Base-by-base conservation (phyloP, 2,888 invertebrate species). In the Pilophorus perplexus region DNA sequence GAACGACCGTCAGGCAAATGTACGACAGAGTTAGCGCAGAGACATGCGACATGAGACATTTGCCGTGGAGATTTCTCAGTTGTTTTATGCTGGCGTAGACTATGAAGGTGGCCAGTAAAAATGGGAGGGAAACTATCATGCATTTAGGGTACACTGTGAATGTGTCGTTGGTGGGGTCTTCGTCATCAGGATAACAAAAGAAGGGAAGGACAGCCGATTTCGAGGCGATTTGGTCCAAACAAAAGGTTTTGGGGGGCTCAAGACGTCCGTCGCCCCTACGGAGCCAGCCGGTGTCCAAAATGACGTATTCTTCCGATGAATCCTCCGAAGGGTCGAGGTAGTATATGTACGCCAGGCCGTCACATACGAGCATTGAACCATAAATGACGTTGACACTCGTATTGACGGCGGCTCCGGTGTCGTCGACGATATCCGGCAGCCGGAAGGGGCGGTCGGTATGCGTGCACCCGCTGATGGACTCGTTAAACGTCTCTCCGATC, bases 111-210 rank as follows among this genome's bases (percentile, higher is more conserved):
- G 79, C 78, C 60, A 82, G 69, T 16, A 82, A 77, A 71, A 82
- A 82, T 10, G 82, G 81, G 5, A 82, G 79, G 14, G 82, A 82
- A 72, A 81, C 77, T 71, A 81, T 74, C 71, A 82, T 75, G 67
- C 80, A 82, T 14, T 72, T 65, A 0, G 70, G 71, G 40, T 72
- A 71, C 0, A 69, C 23, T 0, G 68, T 60, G 50, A 67, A 70
- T 23, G 64, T 66, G 6, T 65, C 69, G 3, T 38, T 55, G 4
- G 59, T 64, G 4, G 33, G 22, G 3, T 66, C 67, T 2, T 52
- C 37, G 10, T 66, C 66, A 1, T 37, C 52, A 3, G 68, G 66
- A 57, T 69, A 70, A 52, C 72, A 71, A 33, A 70, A 60, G 16
- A 72, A 52, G 3, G 70, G 68, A 3, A 57, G 52, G 20, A 67